Percentiles rank a stretch among this genome's conserved stretches.
These are phyloP conservation scores for Melanitta fusca DNA, from an alignment of 2,797 vertebrate species.

Conservation along the genomic window DNA sequence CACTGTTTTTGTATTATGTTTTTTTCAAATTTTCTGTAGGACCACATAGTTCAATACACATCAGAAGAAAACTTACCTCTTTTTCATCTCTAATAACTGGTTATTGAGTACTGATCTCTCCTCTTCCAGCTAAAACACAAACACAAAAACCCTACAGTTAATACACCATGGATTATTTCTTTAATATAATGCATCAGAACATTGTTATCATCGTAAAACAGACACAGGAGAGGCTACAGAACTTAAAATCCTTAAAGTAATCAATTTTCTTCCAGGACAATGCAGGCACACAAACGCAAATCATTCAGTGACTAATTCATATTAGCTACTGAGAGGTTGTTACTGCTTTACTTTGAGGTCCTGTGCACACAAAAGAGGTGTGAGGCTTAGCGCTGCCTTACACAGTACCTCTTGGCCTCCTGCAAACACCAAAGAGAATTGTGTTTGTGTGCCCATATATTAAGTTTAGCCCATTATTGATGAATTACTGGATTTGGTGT, in stretches of 20 bases:
- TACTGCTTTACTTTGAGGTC: not conserved
- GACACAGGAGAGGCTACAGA: not conserved
- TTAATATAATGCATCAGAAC: not conserved
- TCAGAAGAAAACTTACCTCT: constrained; percentile 84
- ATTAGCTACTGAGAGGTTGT: not conserved
- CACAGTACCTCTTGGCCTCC: fast-evolving
- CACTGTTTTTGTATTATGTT: not conserved
- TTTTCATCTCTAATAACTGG: constrained; percentile 92
- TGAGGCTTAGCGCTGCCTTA: not conserved
- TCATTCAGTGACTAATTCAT: not conserved
- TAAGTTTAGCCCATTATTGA: not conserved
- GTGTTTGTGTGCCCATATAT: not conserved
- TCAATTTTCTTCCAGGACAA: not conserved
- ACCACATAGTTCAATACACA: not conserved
- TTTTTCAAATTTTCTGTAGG: not conserved
- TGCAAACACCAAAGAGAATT: not conserved
- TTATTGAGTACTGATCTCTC: constrained; percentile 90
- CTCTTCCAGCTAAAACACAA: constrained; percentile 86
- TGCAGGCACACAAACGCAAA: not conserved
- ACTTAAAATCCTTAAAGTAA: not conserved
- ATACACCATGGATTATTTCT: not conserved
- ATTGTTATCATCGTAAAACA: not conserved
- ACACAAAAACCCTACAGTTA: not conserved
- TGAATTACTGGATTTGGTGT: not conserved
- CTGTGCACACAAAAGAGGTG: not conserved